Conservation (phyloP, 2,888 invertebrate genomes). For the Anarsia innoxiella region DNA sequence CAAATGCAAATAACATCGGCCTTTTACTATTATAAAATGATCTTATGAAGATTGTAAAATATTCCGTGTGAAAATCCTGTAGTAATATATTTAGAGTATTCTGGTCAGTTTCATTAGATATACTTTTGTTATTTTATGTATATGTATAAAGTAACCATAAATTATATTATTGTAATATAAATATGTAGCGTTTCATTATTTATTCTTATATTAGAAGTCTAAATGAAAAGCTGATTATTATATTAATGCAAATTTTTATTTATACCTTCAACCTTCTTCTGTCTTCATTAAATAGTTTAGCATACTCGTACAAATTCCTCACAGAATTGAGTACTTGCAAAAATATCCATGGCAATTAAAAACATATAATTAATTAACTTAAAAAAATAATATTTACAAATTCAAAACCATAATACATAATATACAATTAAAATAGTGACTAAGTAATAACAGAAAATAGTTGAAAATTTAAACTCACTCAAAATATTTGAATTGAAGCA, state of each 20-base stretch:
- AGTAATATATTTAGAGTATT: too few species aligned
- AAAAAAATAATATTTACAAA: conserved; percentile 70
- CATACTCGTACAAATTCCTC: conserved; percentile 59
- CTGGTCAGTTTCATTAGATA: conserved; percentile 10
- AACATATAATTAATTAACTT: conserved; percentile 61
- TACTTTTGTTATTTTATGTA: conserved; percentile 13
- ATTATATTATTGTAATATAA: conserved; percentile 63
- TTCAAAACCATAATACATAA: conserved; percentile 61
- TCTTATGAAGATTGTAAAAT: too few species aligned
- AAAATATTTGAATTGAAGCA: conserved; percentile 37
- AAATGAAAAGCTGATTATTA: conserved; percentile 28
- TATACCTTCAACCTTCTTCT: conserved; percentile 66
- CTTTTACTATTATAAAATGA: too few species aligned
- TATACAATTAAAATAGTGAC: conserved; percentile 73
- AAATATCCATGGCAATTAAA: conserved; percentile 69
- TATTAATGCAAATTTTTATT: conserved; percentile 69
- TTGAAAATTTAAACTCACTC: conserved; percentile 49
- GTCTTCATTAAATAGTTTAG: conserved; percentile 62
- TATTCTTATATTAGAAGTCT: conserved; percentile 27
- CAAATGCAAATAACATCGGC: too few species aligned
- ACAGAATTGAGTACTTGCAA: conserved; percentile 59
- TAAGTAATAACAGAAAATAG: conserved; percentile 55
- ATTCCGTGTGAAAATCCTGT: too few species aligned
- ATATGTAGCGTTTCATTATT: conserved; percentile 45
- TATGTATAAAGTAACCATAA: conserved; percentile 55